Base-by-base conservation (phyloP, 2,113 vertebrate species). In the Bos indicus region DNA sequence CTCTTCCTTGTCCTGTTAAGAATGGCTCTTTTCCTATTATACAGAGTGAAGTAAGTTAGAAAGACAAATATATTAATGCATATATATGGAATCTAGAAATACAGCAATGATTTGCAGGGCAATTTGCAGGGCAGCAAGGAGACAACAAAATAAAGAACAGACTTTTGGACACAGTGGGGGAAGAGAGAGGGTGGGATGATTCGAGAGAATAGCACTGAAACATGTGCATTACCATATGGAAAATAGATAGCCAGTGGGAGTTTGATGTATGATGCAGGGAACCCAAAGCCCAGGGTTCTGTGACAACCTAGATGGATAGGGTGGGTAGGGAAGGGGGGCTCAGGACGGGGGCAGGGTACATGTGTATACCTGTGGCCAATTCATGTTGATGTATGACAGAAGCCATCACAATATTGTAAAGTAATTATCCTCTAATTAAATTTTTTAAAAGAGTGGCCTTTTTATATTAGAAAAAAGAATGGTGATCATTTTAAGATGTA, bases 301-400 rank as follows among this genome's bases (percentile, higher is more conserved):
- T 43, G 36, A 13, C 36, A 71, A 74, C 36, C 71, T 74, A 25
- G 67, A 74, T 2, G 0, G 36, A 25, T 40, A 21, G 36, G 36
- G 12, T 25, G n/a, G 21, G 21, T 21, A 25, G 5, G 11, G 21
- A 3, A 25, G 67, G 1, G n/a, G 17, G 8, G 1, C 9, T 67
- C 16, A 36, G 33, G 33, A 10, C 0, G 2, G 33, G 33, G 33
- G 64, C 33, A n/a, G 67, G 36, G 67, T 23, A 40, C 10, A 25
- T 6, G 11, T 11, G 67, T 40, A 40, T 71, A 71, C n/a, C 67
- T 71, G 36, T 23, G 67, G 67, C n/a, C 21, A 0, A 6, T 25
- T 25, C n/a, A 74, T 40, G 9, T 40, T 40, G 36, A 40, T 40
- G 5, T 25, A 74, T 40, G 36, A 6, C 67, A 74, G 67, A 40